Conservation (phyloP, 2,888 invertebrate species). For the Atherix ibis region DNA sequence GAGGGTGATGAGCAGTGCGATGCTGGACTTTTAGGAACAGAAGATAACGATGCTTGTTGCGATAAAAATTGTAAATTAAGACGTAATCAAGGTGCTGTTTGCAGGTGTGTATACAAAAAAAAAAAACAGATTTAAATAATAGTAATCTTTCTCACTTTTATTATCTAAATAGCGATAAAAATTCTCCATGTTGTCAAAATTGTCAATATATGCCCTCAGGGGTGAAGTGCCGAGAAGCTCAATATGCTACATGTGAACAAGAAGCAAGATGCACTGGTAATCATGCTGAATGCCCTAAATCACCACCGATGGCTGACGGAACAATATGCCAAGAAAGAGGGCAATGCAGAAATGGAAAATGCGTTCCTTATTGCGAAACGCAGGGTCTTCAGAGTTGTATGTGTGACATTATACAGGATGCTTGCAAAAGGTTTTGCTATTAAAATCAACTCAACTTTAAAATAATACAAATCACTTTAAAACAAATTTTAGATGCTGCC, state of each 20-base stretch:
- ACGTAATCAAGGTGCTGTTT: slow-evolving; percentile 68
- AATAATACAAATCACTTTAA: not conserved
- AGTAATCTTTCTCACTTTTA: not conserved
- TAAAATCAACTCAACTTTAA: not conserved
- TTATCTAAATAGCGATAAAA: slow-evolving; percentile 58
- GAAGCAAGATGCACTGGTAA: slow-evolving; percentile 78
- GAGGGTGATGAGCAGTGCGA: slow-evolving; percentile 96
- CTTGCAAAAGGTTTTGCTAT: slow-evolving; percentile 54
- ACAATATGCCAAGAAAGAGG: slow-evolving; percentile 85
- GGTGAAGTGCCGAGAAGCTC: slow-evolving; percentile 78
- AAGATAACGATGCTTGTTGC: slow-evolving; percentile 87
- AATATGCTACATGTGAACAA: slow-evolving; percentile 82
- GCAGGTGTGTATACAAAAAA: slow-evolving; percentile 46
- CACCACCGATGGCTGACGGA: slow-evolving; percentile 48
- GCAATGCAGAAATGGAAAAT: slow-evolving; percentile 77
- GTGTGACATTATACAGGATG: slow-evolving; percentile 85
- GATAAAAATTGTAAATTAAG: slow-evolving; percentile 81
- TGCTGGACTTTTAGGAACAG: slow-evolving; percentile 81
- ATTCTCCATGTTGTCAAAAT: slow-evolving; percentile 87
- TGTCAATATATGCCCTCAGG: slow-evolving; percentile 75
- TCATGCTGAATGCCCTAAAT: slow-evolving; percentile 66
- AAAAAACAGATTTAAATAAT: no score
- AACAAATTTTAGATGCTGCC: slow-evolving; percentile 47
- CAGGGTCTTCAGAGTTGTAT: slow-evolving; percentile 87
- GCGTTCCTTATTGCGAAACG: slow-evolving; percentile 89